These are phyloP conservation scores for Babylonia areolata DNA, from an alignment of 1,140 invertebrate genomes.

Conservation along the genomic window DNA sequence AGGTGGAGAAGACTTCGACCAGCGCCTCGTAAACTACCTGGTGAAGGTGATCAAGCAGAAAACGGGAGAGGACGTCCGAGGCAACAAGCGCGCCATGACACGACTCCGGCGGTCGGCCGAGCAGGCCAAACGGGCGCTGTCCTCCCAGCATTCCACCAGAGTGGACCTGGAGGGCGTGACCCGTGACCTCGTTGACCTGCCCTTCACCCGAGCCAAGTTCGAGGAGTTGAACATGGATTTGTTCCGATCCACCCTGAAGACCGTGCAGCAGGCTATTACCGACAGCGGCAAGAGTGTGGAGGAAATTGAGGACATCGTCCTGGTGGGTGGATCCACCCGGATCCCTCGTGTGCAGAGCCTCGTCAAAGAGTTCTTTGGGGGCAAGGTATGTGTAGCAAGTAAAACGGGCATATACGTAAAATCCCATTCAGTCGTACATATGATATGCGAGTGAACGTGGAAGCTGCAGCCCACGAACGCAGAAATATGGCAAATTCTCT, in stretches of 20 bases:
- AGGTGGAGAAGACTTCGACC: constrained; percentile 99
- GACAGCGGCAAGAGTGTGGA: constrained; percentile 99
- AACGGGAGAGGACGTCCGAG: constrained; percentile 97
- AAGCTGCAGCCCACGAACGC: too few species aligned
- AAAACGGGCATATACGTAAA: not conserved
- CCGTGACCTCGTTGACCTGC: constrained; percentile 96
- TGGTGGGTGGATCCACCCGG: constrained; percentile 99
- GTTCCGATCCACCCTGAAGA: constrained; percentile 98
- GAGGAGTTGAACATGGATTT: constrained; percentile 99
- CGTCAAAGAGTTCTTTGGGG: constrained; percentile 97
- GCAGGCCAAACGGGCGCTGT: constrained; percentile 97
- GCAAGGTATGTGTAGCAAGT: constrained; percentile 63
- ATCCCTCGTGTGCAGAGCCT: constrained; percentile 99
- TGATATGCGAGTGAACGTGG: not conserved
- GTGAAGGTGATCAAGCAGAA: constrained; percentile 99
- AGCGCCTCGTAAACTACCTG: constrained; percentile 98
- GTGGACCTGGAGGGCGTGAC: constrained; percentile 99
- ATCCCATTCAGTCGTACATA: not conserved
- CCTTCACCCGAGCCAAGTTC: constrained; percentile 97
- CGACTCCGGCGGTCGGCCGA: constrained; percentile 97
- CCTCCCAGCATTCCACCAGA: constrained; percentile 94
- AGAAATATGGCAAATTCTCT: too few species aligned
- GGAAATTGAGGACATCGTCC: constrained; percentile 98
- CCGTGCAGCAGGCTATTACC: constrained; percentile 87
- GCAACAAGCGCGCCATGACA: constrained; percentile 94